Evolutionary conservation across 2,888 invertebrate genomes (phyloP), one percentile per base, ranked within the genome.

Genomic region (Notocelia uddmanniana): DNA sequence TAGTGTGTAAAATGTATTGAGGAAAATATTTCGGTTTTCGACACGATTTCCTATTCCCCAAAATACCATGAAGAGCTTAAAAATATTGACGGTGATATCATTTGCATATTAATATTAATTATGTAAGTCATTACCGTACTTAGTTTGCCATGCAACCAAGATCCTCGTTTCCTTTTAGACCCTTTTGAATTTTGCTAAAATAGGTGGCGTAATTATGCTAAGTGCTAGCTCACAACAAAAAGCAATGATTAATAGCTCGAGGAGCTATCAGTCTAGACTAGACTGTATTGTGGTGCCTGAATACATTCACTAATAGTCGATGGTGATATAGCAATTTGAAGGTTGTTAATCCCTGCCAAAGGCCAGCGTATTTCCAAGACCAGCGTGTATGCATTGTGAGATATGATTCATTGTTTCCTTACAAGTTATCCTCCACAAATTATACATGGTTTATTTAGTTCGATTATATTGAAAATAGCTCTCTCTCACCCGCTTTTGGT

Each of bases 251-350:
- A 72, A 72, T 72, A 72, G 72, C 68, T 19, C 34, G 31, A 67
- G 67, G 34, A 71, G 62, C 72, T 57, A 72, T 72, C 72, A 72
- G 72, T 72, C 72, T 72, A 68, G 70, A 64, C 70, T 69, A 67
- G 71, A 62, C 72, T 72, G 66, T 71, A 62, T 67, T 72, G 71
- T 68, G 37, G 62, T 54, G 52, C 48, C 63, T 58, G 70, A 63
- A 64, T 71, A 52, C 60, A 70, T 66, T 70, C 37, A 26, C 55
- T 72, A 70, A 70, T 70, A 72, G 62, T 60, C 54, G 64, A 64
- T 70, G 70, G 54, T 72, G 72, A 72, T 72, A 72, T 26, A 26
- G 72, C 72, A 68, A 72, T 68, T 72, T 62, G 60, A 26, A 68
- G 68, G 72, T 68, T 68, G 26, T 72, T 72, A 72, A 72, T 72